Conservation (phyloP, 37 sponge, comb jelly and placozoan species). For the Hexactinellida sp. region DNA sequence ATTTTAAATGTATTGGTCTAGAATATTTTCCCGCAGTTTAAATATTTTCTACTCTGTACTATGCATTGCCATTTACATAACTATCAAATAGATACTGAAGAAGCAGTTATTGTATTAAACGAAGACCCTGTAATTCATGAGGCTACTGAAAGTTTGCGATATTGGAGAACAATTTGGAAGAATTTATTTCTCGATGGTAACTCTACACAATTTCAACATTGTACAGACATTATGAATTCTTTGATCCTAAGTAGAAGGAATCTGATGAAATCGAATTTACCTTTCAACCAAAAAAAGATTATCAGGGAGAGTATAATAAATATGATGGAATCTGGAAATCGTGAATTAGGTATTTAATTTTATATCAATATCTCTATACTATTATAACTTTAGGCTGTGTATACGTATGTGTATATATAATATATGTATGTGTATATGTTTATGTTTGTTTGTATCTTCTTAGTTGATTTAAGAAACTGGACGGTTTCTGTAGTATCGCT, state of each 20-base stretch:
- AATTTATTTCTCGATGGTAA: background rate
- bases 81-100: conserved; percentile 10
- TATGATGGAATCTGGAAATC: background rate
- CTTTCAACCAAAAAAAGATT: background rate
- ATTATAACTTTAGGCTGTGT: no score
- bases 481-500: background rate
- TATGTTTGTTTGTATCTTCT: no score
- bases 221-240: background rate
- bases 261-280: background rate
- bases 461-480: no score
- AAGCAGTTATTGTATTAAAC: background rate
- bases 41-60: no score
- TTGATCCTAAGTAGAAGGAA: background rate
- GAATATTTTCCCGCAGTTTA: no score
- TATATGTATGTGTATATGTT: no score
- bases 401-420: no score
- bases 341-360: background rate
- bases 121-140: conserved; percentile 13
- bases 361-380: no score
- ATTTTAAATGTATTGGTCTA: no score
- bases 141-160: background rate
- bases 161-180: background rate
- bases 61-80: no score
- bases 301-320: background rate
- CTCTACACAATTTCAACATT: background rate